Evolutionary conservation across 1,140 invertebrate genomes (phyloP), one percentile per base, ranked within the genome.

Genomic region (Campoletis sonorensis): DNA sequence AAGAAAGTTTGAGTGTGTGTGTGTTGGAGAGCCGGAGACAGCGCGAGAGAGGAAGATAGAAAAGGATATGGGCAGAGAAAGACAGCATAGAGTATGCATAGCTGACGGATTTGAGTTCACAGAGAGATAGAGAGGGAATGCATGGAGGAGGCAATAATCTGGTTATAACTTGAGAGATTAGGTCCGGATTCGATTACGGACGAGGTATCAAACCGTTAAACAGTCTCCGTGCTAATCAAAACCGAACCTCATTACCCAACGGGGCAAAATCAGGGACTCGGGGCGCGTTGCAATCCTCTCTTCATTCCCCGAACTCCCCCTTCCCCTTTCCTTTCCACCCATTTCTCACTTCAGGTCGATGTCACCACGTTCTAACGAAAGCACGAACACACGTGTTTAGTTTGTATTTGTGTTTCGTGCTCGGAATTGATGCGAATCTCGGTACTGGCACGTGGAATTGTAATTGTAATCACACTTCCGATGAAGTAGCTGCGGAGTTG

Each of bases 121-220:
- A 45, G 77, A 61, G 70, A 16, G 67, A 33, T 77, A 68, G 85
- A 86, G 84, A 90, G 90, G 84, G 87, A 90, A 89, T 90, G 88
- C 90, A 91, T 90, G 90, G 91, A 92, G 90, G 88, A 92, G 89
- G 91, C 88, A 92, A 92, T 92, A 92, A 92, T 91, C 90, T 86
- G 88, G 90, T 92, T 92, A 92, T 92, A 92, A 92, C 90, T 92
- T 92, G 91, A 92, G 91, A 92, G 91, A 92, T 92, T 92, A 92
- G 91, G 90, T 92, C 91, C 89, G 90, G 90, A 92, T 92, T 92
- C 91, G 90, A 92, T 92, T 92, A 92, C 90, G 88, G 87, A 89
- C 90, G 91, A 92, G 91, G 91, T 92, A 92, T 92, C 91, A 92
- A 92, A 92, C 91, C 91, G 91, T 92, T 92, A 92, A 92, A 92